Evolutionary conservation across 2,888 invertebrate species (phyloP).

Genomic region (Pheosia tremula): DNA sequence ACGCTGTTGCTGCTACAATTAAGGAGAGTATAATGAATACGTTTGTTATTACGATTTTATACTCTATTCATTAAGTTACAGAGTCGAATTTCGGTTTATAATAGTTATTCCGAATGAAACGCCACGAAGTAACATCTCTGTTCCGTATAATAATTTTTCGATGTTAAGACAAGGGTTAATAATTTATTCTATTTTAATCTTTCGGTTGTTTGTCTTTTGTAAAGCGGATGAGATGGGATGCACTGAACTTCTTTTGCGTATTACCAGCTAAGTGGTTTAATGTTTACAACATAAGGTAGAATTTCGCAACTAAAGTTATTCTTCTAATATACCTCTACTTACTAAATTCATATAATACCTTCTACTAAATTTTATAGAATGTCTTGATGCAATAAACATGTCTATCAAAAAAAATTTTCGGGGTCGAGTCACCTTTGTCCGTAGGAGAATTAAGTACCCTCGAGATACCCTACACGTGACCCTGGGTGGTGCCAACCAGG

Average conservation of each 20-base stretch:
- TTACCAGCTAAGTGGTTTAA: neutral
- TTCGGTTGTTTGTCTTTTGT: conserved; percentile 43
- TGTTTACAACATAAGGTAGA: too few relatives aligned
- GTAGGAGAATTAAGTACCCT: too few relatives aligned
- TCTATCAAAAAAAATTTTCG: too few relatives aligned
- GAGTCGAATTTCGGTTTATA: conserved; percentile 40
- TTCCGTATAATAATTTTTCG: conserved; percentile 70
- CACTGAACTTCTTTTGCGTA: neutral
- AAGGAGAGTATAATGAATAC: conserved; percentile 69
- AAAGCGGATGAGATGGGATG: conserved; percentile 20
- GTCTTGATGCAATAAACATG: too few relatives aligned
- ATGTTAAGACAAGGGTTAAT: conserved; percentile 76
- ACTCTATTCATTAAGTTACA: conserved; percentile 28
- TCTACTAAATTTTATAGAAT: too few relatives aligned
- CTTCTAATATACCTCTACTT: too few relatives aligned
- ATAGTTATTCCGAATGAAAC: conserved; percentile 56
- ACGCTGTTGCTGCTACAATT: conserved; percentile 74
- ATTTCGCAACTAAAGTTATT: too few relatives aligned
- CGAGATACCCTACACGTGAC: too few relatives aligned
- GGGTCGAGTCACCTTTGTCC: too few relatives aligned
- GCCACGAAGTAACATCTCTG: conserved; percentile 65
- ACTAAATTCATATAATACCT: too few relatives aligned
- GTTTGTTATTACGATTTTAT: conserved; percentile 28
- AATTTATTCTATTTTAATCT: conserved; percentile 69
- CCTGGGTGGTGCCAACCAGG: too few relatives aligned